Percentiles rank a stretch among this genome's conserved stretches.
Evolutionary conservation across 2,888 invertebrate genomes (phyloP).

Genomic region (Dynastes tityus): DNA sequence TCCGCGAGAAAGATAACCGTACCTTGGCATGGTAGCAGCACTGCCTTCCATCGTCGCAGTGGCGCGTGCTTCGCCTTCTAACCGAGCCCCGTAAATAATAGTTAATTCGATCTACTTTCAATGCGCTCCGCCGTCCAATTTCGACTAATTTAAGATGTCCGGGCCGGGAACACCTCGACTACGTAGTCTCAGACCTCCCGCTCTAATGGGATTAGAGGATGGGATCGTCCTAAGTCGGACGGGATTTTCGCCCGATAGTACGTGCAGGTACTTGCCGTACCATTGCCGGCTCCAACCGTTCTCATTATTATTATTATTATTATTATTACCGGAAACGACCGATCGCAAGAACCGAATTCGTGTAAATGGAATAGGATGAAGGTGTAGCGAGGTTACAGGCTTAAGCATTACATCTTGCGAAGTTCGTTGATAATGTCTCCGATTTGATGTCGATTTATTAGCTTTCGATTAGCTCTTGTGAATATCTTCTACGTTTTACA

Average conservation of each 20-base stretch:
- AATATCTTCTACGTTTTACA: no score
- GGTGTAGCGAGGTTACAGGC: slow-evolving; percentile 1
- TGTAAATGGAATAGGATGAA: slow-evolving; percentile 11
- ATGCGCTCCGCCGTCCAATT: slow-evolving; percentile 60
- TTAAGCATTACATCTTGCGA: slow-evolving; percentile 7
- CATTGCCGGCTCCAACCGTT: not conserved
- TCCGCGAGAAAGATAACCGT: slow-evolving; percentile 34
- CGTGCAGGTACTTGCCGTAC: slow-evolving; percentile 11
- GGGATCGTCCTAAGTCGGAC: slow-evolving; percentile 17
- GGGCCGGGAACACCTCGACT: slow-evolving; percentile 57
- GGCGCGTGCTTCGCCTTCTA: slow-evolving; percentile 52
- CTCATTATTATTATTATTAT: not conserved
- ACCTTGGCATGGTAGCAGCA: not conserved
- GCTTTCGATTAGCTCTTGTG: not conserved
- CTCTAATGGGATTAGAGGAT: slow-evolving; percentile 30
- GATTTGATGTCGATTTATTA: no score
- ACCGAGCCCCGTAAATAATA: slow-evolving; percentile 53
- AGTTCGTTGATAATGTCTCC: no score
- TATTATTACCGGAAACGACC: slow-evolving; percentile 23
- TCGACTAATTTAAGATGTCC: slow-evolving; percentile 60
- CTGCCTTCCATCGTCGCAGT: slow-evolving; percentile 22
- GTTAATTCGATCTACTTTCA: slow-evolving; percentile 57
- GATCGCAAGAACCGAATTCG: slow-evolving; percentile 6
- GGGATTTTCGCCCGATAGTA: slow-evolving; percentile 7
- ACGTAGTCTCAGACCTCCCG: not conserved